phyloP scores from a whole-genome alignment of 2,888 invertebrate genomes.

The Xylophagus ater region DNA sequence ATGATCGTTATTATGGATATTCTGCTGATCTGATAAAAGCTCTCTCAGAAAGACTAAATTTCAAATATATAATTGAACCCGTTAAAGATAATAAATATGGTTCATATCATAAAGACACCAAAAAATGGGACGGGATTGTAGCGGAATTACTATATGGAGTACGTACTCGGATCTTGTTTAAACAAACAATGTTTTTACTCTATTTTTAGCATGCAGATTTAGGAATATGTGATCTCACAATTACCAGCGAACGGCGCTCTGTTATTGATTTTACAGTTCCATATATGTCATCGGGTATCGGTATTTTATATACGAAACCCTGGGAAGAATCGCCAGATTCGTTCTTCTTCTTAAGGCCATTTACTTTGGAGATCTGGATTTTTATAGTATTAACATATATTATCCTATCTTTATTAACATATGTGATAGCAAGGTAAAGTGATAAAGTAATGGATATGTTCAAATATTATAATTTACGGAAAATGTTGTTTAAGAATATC shows the following conservation, averaged over 20 bases:
- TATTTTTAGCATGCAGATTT: constrained; percentile 70
- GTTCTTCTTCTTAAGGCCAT: constrained; percentile 74
- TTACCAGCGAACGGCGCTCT: constrained; percentile 72
- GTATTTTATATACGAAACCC: constrained; percentile 69
- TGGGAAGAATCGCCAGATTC: constrained; percentile 64
- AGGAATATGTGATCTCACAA: constrained; percentile 85
- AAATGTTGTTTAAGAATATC: constrained; percentile 62
- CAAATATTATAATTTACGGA: too few relatives aligned
- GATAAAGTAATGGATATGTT: too few relatives aligned
- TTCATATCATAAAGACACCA: constrained; percentile 14
- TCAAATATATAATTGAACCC: constrained; percentile 23
- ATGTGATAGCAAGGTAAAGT: constrained; percentile 56
- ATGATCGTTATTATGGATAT: constrained; percentile 41
- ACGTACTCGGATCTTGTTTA: constrained; percentile 11
- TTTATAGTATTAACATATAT: constrained; percentile 74
- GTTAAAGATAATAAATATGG: constrained; percentile 20
- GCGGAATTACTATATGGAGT: constrained; percentile 19
- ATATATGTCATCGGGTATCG: constrained; percentile 86
- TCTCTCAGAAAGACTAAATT: constrained; percentile 34
- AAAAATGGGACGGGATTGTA: constrained; percentile 22
- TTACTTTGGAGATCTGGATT: constrained; percentile 72
- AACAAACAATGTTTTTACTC: background rate
- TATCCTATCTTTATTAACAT: constrained; percentile 63
- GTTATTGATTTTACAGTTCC: constrained; percentile 88
- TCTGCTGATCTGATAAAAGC: constrained; percentile 43